Conservation (phyloP, 1,140 invertebrate genomes). For the Drosophila quadrilineata region DNA sequence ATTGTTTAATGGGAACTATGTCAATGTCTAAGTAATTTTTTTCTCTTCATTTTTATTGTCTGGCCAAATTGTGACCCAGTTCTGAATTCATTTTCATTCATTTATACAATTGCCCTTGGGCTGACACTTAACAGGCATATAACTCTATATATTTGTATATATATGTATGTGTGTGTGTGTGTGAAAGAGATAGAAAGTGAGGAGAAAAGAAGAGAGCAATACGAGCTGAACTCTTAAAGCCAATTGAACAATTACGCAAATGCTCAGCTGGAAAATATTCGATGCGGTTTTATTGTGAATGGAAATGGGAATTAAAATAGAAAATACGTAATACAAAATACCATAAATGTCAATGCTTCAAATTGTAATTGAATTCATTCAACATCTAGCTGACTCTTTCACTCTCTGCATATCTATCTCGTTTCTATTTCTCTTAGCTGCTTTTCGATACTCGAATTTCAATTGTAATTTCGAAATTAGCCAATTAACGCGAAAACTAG, state of each 20-base stretch:
- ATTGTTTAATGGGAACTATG: conserved; percentile 68
- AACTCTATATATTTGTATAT: no score
- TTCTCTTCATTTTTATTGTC: conserved; percentile 21
- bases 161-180: not conserved
- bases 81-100: not conserved
- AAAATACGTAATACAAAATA: conserved; percentile 38
- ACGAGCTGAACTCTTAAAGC: conserved; percentile 13
- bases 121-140: conserved; percentile 60
- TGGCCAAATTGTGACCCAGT: not conserved
- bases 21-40: conserved; percentile 48
- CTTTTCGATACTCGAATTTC: conserved; percentile 11
- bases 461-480: conserved; percentile 13
- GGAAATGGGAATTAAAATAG: conserved; percentile 28
- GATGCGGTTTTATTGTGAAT: conserved; percentile 39
- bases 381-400: not conserved
- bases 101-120: conserved; percentile 51
- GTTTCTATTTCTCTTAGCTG: not conserved
- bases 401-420: not conserved
- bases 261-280: not conserved
- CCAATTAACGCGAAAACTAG: conserved; percentile 23
- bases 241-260: conserved; percentile 25
- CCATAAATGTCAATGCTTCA: conserved; percentile 33
- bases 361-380: not conserved
- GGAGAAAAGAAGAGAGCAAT: not conserved
- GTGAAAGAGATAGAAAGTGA: not conserved